phyloP scores from a whole-genome alignment of 1,140 invertebrate genomes.

The Rhynchophorus ferrugineus region DNA sequence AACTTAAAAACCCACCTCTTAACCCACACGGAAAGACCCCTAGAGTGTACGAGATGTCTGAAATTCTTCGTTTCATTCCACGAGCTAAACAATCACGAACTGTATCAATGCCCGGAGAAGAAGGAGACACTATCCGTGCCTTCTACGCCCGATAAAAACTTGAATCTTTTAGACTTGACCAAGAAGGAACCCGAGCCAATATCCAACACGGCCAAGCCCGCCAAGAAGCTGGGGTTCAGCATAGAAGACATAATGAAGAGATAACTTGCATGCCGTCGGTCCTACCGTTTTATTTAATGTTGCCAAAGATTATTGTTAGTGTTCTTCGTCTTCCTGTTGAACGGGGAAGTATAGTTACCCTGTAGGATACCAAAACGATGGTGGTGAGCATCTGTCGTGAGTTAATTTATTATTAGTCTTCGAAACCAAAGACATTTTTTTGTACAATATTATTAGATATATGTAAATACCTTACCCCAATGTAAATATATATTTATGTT shows the following conservation, averaged over 20 bases:
- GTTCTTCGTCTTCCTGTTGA: too few relatives aligned
- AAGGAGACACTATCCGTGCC: constrained; percentile 3
- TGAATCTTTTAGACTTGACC: constrained; percentile 32
- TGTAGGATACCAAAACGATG: too few relatives aligned
- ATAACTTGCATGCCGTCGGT: constrained; percentile 41
- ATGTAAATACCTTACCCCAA: neutral
- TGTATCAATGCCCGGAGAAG: constrained; percentile 22
- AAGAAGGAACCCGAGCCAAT: constrained; percentile 25
- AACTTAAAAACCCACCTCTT: constrained; percentile 89
- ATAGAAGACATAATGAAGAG: constrained; percentile 79
- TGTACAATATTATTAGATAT: neutral
- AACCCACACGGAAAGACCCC: constrained; percentile 70
- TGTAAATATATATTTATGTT: neutral
- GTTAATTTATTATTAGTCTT: too few relatives aligned
- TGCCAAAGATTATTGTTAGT: constrained; percentile 24
- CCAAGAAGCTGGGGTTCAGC: constrained; percentile 58
- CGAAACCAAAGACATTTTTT: too few relatives aligned
- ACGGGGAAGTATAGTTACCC: too few relatives aligned
- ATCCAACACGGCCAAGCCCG: constrained; percentile 33
- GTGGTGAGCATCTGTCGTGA: too few relatives aligned
- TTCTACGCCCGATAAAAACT: constrained; percentile 12
- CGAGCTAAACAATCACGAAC: constrained; percentile 36
- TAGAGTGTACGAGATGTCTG: constrained; percentile 35
- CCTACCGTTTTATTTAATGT: constrained; percentile 2
- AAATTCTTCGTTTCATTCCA: constrained; percentile 33